Evolutionary conservation across 2,888 invertebrate species (phyloP), one percentile per base, ranked within the genome.

Genomic region (Cheilosia scutellata): DNA sequence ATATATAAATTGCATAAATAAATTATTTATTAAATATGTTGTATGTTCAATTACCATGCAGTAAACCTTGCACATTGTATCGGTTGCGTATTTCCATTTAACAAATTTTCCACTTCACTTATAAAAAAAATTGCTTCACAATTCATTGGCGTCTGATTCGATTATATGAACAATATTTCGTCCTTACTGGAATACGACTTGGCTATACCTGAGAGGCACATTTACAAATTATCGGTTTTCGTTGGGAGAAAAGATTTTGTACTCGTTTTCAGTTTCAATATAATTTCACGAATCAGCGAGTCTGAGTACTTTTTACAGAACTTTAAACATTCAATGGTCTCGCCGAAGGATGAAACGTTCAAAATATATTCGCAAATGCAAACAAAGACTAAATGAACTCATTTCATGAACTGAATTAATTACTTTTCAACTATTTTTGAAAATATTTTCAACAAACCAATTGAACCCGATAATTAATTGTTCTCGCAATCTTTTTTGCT

Each of bases 41-140:
- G 11, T 37, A 11, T 11, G 11, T 37, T 37, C 37, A 37, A 37
- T 37, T 37, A 37, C 11, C 37, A 11, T 11, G 37, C 37, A 9
- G 37, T 4, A 11, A 37, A 11, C 37, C 37, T 37, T 37, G 37
- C 9, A 37, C 37, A 4, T 37, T 9, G 47, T 16, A 44, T 16
- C n/a, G 5, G 4, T 2, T 7, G 47, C 47, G 5, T 47, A 16
- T 51, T 53, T 53, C 11, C 25, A 53, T 29, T 25, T 1, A 2
- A 53, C 29, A 53, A 11, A 29, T 53, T 25, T 53, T 53, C 27
- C 47, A 49, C 63, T 33, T 63, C 49, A 47, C 20, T 49, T 63
- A 33, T 11, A 20, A 11, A n/a, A n/a, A 7, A 49, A 63, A 63
- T 49, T 13, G 31, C 33, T 63, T 49, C 49, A 63, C 49, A 63